Base-by-base conservation (phyloP, 2,888 invertebrate species). In the Cephus pygmeus region DNA sequence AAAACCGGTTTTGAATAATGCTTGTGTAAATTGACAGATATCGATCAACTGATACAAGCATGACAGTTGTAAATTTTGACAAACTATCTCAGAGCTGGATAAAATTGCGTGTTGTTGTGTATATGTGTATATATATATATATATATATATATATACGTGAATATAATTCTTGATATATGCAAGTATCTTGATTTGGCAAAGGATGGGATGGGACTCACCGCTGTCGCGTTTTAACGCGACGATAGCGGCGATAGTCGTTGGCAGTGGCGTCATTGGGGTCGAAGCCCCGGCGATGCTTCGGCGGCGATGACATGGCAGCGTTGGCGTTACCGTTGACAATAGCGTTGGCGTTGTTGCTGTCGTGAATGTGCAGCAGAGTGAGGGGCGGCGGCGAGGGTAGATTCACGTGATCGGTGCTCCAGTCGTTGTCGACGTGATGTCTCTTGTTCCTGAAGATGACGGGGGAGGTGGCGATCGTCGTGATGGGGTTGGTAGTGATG, bases 201-300 rank as follows among this genome's bases (percentile, higher is more conserved):
- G 78, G 78, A 23, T 71, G 73, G 75, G 76, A 77, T 79, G 30
- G 76, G 80, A 90, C 90, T 90, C 88, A 90, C 90, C 88, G 88
- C 86, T 88, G 89, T 85, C 86, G 87, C 85, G 88, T 87, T 85
- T 90, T 90, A 82, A 88, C 87, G 69, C 90, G 90, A 79, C 90
- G 89, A 86, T 87, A 90, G 85, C 90, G 90, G 82, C 89, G 87
- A 82, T 86, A 90, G 79, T 90, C 89, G 80, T 84, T 86, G 83
- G 84, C 85, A 75, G 86, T 86, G 15, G 87, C 83, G 80, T 90
- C 90, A 79, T 88, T 89, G 81, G 88, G 87, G 84, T 90, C 90
- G 84, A 90, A 90, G 81, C 88, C 90, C 83, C 90, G 84, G 73
- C 90, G 90, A 81, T 90, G 90, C 80, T 89, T 90, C 23, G 89